These are phyloP conservation scores for Alviniconcha marisindica DNA, from an alignment of 1,140 invertebrate species.

Conservation along the genomic window DNA sequence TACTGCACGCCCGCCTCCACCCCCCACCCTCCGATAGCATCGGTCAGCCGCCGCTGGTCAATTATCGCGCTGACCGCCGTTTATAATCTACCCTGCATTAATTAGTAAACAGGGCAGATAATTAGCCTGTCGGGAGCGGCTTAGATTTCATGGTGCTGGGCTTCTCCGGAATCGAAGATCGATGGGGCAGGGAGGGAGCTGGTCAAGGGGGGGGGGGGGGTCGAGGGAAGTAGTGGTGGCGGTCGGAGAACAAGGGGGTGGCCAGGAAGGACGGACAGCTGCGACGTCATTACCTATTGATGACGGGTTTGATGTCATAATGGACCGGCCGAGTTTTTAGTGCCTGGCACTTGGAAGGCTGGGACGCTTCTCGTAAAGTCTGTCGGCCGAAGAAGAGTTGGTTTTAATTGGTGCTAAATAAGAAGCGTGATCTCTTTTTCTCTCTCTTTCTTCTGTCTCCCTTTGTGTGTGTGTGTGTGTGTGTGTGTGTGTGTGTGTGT, in stretches of 20 bases:
- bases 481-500: too few species aligned
- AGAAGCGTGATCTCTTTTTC: too few species aligned
- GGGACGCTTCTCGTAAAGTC: too few species aligned
- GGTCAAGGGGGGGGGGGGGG: not conserved
- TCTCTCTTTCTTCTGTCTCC: too few species aligned
- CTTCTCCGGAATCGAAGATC: not conserved
- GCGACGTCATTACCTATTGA: not conserved
- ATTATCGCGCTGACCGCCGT: slow-evolving; percentile 11
- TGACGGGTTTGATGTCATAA: not conserved
- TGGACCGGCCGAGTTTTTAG: not conserved
- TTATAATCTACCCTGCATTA: not conserved
- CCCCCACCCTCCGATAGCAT: too few species aligned
- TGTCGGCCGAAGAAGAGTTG: too few species aligned
- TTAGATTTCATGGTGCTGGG: too few species aligned
- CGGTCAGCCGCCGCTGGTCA: not conserved
- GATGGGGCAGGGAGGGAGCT: not conserved
- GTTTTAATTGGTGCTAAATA: too few species aligned
- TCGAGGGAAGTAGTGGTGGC: not conserved
- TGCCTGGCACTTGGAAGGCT: too few species aligned
- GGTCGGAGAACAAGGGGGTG: too few species aligned
- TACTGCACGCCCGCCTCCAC: too few species aligned
- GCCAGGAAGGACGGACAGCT: not conserved
- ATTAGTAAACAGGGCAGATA: slow-evolving; percentile 23
- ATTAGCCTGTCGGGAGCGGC: not conserved
- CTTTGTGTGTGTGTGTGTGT: too few species aligned